A percentile compares a stretch with the other conserved stretches of the same genome.
Conservation (phyloP, 2,113 vertebrate genomes). For the Nycticorax nycticorax region DNA sequence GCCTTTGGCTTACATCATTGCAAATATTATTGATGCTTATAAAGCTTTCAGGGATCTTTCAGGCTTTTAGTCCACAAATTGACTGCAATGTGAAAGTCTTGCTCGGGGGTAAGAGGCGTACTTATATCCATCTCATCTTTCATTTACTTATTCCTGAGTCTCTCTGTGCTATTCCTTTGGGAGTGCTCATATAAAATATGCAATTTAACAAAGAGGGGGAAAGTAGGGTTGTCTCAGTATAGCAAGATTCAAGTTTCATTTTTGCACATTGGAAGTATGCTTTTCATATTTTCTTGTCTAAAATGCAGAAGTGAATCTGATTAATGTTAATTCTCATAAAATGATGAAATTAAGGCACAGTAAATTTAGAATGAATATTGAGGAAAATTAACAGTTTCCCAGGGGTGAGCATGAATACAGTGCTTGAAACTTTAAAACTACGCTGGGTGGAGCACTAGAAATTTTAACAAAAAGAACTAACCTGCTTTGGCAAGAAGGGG, state of each 20-base stretch:
- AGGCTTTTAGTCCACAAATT: constrained; percentile 58
- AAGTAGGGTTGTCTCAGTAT: background rate
- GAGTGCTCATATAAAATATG: constrained; percentile 8
- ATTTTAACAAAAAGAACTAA: background rate
- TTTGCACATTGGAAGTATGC: background rate
- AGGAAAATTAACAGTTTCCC: background rate
- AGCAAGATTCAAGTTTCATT: background rate
- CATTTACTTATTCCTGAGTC: constrained; percentile 31
- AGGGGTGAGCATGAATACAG: background rate
- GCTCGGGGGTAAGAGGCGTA: background rate
- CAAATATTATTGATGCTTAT: constrained; percentile 46
- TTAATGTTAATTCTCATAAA: constrained; percentile 21
- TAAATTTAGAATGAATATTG: background rate
- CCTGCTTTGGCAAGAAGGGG: background rate
- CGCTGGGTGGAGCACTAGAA: background rate
- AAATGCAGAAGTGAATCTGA: constrained; percentile 16
- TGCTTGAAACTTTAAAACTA: background rate
- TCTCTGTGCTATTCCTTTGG: constrained; percentile 33
- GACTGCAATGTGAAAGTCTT: constrained; percentile 31
- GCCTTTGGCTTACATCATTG: constrained; percentile 43
- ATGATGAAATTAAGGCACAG: background rate
- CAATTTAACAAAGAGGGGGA: background rate
- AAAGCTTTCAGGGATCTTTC: constrained; percentile 49
- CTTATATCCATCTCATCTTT: constrained; percentile 49
- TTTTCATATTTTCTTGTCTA: background rate